Evolutionary conservation across 1,140 invertebrate genomes (phyloP), one percentile per base, ranked within the genome.

Genomic region (Galleria mellonella): DNA sequence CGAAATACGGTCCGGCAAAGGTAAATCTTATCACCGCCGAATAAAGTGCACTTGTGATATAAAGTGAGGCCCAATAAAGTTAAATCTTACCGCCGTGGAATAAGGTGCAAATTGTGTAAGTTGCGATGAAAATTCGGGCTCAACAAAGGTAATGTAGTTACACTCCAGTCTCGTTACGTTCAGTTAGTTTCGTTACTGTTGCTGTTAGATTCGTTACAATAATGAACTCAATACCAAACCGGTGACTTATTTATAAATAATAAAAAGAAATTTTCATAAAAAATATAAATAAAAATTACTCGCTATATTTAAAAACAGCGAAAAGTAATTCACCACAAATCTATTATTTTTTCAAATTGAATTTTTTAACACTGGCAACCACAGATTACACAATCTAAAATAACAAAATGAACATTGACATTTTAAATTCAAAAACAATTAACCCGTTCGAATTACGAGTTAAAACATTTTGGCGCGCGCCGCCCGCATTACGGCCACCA

Each of bases 401-500:
- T n/a, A n/a, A 23, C 17, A 23, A 23, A 23, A 23, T 23, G 17
- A 23, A 23, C 17, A 23, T 23, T 23, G 17, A 23, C 17, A 23
- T 23, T 23, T 6, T 23, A 23, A 23, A 23, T 23, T 23, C 17
- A 17, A 44, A 14, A 30, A 4, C 32, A 36, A 44, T 36, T 30
- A 14, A 13, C 28, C 28, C 31, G 11, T 39, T 39, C 32, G n/a
- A 46, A 46, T 38, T 38, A 15, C 14, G 15, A 52, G 35, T 59
- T 43, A 37, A 37, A 37, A 37, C 35, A 37, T 37, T 37, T 37
- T 37, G 35, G 35, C 35, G 35, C 35, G 35, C 35, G 35, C 33
- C 35, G 33, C 75, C 75, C 75, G 75, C 75, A 79, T 78, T 39
- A 28, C 35, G 45, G 31, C 41, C 37, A 47, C 42, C 51, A 62